A percentile compares a stretch with the other conserved stretches of the same genome.
Evolutionary conservation across 2,797 vertebrate species (phyloP).

Genomic region (Danio jaintianensis): DNA sequence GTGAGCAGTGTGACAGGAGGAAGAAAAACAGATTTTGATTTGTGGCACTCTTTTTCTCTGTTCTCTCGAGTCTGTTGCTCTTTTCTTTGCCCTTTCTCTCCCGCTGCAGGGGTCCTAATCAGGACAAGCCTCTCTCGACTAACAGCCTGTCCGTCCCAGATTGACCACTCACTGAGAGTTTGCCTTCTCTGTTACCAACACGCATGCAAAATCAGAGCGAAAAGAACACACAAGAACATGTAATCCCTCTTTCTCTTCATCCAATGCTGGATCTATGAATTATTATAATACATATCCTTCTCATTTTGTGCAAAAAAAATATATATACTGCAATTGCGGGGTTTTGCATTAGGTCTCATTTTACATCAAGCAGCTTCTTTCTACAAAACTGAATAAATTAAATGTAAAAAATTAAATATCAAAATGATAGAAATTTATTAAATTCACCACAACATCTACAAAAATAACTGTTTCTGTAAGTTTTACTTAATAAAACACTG

Average conservation of each 20-base stretch:
- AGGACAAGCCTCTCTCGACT: conserved; percentile 29
- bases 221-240: conserved; percentile 1
- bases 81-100: conserved; percentile 29
- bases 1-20: conserved; percentile 14
- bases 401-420: background rate
- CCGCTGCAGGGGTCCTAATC: conserved; percentile 44
- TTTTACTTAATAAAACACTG: too few relatives aligned
- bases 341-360: background rate
- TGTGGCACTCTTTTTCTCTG: conserved; percentile 16
- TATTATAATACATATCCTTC: background rate
- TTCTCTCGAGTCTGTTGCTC: conserved; percentile 32
- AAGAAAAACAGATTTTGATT: conserved; percentile 46
- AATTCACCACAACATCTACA: background rate
- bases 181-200: conserved; percentile 2
- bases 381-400: background rate
- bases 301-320: background rate
- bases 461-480: too few relatives aligned
- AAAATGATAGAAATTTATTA: background rate
- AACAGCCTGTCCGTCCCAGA: conserved; percentile 40
- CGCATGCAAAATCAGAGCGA: background rate
- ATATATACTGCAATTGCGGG: background rate
- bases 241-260: background rate
- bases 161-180: conserved; percentile 42
- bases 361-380: background rate
- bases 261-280: background rate